Conservation (phyloP, 37 sponge, comb jelly and placozoan species). For the Bolinopsis microptera region DNA sequence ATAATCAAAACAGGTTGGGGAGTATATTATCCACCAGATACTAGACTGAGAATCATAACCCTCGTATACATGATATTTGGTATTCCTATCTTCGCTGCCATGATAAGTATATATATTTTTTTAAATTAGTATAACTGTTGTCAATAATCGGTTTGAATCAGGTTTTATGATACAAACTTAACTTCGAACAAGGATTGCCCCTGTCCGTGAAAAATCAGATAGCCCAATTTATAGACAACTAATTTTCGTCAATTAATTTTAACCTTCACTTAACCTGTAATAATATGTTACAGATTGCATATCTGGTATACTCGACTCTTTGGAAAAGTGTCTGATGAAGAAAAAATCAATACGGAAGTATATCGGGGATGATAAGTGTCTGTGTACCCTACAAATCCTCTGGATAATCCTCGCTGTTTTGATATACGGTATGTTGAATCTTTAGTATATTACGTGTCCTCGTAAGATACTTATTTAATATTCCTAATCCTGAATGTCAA, state of each 20-base stretch:
- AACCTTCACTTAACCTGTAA: too few relatives aligned
- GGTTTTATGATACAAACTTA: background rate
- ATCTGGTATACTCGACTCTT: background rate
- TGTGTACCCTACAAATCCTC: background rate
- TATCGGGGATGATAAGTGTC: background rate
- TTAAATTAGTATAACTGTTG: too few relatives aligned
- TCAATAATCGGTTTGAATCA: background rate
- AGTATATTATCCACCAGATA: background rate
- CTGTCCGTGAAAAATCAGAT: too few relatives aligned
- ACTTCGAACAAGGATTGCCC: too few relatives aligned
- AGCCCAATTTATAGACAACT: too few relatives aligned
- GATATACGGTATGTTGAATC: background rate
- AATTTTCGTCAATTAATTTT: too few relatives aligned
- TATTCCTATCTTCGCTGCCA: background rate
- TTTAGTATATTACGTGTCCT: too few relatives aligned
- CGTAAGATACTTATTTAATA: too few relatives aligned
- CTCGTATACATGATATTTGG: background rate
- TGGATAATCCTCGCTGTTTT: background rate
- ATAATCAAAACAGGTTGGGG: background rate
- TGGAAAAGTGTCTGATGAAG: background rate
- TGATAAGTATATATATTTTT: too few relatives aligned
- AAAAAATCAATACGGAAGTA: background rate
- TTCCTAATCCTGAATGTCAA: too few relatives aligned
- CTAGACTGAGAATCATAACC: background rate
- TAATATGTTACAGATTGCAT: background rate